Conservation (phyloP, 2,113 vertebrate species). For the Pan paniscus region DNA sequence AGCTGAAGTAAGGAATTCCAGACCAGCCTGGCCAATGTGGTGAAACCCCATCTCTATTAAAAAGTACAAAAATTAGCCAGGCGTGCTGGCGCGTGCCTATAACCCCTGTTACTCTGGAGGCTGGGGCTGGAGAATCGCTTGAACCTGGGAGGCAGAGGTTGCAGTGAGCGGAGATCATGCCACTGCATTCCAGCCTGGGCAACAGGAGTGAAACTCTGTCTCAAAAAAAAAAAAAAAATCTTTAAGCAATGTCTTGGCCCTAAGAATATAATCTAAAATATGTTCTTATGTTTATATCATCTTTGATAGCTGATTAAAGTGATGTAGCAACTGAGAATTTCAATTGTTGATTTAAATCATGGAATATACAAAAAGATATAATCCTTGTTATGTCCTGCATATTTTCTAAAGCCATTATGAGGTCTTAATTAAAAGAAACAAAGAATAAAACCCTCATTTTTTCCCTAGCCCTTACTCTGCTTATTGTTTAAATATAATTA, state of each 20-base stretch:
- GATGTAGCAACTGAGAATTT: slow-evolving; percentile 36
- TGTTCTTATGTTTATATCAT: not conserved
- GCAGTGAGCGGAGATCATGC: no score
- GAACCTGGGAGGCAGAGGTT: no score
- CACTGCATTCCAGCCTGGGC: no score
- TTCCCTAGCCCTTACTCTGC: not conserved
- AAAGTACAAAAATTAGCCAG: no score
- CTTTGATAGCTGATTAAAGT: slow-evolving; percentile 38
- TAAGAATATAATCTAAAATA: slow-evolving; percentile 19
- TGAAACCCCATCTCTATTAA: no score
- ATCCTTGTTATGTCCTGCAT: not conserved
- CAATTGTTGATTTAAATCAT: slow-evolving; percentile 49
- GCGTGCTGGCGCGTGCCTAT: no score
- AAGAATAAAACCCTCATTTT: not conserved
- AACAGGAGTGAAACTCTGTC: no score
- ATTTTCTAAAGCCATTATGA: slow-evolving; percentile 5
- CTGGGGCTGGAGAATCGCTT: no score
- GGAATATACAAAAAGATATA: not conserved
- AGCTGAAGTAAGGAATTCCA: no score
- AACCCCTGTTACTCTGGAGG: no score
- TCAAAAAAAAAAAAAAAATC: no score
- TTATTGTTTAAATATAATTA: slow-evolving; percentile 27
- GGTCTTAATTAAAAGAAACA: slow-evolving; percentile 11
- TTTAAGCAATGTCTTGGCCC: not conserved
- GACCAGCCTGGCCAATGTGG: no score